Percentiles rank a stretch among this genome's conserved stretches.
phyloP scores from a whole-genome alignment of 2,888 invertebrate genomes.

The Loripinus fragilis region DNA sequence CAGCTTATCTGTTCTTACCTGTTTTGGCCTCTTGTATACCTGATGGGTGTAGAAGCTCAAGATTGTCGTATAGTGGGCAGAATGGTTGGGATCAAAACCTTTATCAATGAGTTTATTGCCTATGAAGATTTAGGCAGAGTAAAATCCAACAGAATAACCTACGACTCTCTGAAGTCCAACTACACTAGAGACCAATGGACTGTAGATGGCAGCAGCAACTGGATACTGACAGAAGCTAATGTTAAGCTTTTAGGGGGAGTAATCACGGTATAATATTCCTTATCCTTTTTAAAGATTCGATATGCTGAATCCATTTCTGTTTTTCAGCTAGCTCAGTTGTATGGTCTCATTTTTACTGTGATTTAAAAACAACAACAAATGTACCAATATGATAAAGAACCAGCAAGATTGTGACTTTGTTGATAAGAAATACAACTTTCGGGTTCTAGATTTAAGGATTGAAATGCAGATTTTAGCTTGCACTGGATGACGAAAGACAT shows the following conservation, averaged over 20 bases:
- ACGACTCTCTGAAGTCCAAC: not conserved
- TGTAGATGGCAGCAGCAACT: constrained; percentile 43
- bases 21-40: constrained; percentile 94
- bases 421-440: too few species aligned
- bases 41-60: constrained; percentile 88
- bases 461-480: too few species aligned
- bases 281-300: too few species aligned
- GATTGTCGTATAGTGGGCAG: constrained; percentile 91
- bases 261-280: constrained; percentile 67
- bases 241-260: constrained; percentile 63
- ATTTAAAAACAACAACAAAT: too few species aligned
- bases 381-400: too few species aligned
- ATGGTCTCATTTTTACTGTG: too few species aligned
- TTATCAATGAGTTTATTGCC: constrained; percentile 96
- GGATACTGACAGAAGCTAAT: constrained; percentile 44
- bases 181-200: constrained; percentile 48
- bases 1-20: constrained; percentile 85
- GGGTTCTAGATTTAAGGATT: too few species aligned
- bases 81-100: constrained; percentile 93
- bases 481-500: too few species aligned
- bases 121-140: constrained; percentile 87
- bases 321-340: too few species aligned
- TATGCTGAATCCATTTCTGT: too few species aligned
- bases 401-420: too few species aligned
- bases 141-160: constrained; percentile 58